A percentile compares a stretch with the other conserved stretches of the same genome.
These are phyloP conservation scores for Botia almorhae DNA, from an alignment of 2,797 vertebrate genomes.

Conservation along the genomic window DNA sequence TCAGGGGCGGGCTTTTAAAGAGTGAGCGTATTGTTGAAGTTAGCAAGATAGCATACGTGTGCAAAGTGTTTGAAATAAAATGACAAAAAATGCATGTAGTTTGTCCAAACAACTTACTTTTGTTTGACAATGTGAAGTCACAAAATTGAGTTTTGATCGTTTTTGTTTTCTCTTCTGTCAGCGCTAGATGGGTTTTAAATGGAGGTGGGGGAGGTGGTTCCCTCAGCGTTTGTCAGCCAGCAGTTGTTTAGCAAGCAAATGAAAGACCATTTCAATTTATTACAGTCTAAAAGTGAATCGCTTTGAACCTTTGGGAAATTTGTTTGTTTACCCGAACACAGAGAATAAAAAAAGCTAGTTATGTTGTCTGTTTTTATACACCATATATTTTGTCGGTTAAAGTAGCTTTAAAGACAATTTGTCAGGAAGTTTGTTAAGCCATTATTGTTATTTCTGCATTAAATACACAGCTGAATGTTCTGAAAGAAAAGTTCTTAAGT, in stretches of 20 bases:
- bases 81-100: no score
- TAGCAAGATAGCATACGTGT: background rate
- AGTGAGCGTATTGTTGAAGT: background rate
- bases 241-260: constrained; percentile 46
- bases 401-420: constrained; percentile 16
- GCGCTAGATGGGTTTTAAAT: background rate
- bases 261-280: constrained; percentile 43
- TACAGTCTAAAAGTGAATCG: constrained; percentile 23
- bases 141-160: background rate
- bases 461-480: background rate
- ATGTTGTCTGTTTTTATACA: constrained; percentile 16
- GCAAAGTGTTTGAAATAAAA: no score
- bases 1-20: background rate
- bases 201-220: background rate
- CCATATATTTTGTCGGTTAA: background rate
- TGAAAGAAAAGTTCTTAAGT: constrained; percentile 11
- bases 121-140: background rate
- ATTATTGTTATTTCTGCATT: constrained; percentile 6
- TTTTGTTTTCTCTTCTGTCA: constrained; percentile 11
- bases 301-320: constrained; percentile 37
- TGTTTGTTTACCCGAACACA: constrained; percentile 21
- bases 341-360: constrained; percentile 23
- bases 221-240: background rate
- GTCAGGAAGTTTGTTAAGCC: background rate
- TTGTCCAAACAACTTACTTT: no score